phyloP scores from a whole-genome alignment of 2,888 invertebrate species.

The Dynastes maya region DNA sequence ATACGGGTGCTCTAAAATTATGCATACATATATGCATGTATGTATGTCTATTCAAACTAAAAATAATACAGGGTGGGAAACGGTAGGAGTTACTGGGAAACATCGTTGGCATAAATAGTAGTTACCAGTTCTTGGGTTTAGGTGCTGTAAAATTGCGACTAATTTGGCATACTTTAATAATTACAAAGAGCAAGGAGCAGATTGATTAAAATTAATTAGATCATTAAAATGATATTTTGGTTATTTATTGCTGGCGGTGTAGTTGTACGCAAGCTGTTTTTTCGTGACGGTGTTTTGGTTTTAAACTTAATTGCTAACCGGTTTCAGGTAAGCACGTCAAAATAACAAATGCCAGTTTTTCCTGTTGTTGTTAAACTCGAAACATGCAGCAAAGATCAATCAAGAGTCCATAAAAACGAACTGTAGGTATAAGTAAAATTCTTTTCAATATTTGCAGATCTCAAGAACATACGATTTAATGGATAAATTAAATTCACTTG shows the following conservation, averaged over 20 bases:
- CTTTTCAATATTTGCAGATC: no score
- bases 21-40: no score
- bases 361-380: no score
- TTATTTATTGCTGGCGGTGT: conserved; percentile 10
- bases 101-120: background rate
- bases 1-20: no score
- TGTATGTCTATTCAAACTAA: no score
- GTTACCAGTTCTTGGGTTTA: background rate
- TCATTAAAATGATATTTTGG: conserved; percentile 6
- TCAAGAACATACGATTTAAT: no score
- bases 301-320: background rate
- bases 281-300: background rate
- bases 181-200: background rate
- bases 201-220: conserved; percentile 13
- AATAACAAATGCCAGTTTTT: background rate
- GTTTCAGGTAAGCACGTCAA: background rate
- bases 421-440: no score
- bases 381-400: no score
- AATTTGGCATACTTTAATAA: background rate
- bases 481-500: no score
- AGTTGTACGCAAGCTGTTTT: background rate
- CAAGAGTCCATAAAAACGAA: no score
- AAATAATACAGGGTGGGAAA: no score
- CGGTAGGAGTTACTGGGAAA: background rate
- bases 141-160: background rate